These are phyloP conservation scores for Stenopsyche tienmushanensis DNA, from an alignment of 1,140 invertebrate species.

Conservation along the genomic window DNA sequence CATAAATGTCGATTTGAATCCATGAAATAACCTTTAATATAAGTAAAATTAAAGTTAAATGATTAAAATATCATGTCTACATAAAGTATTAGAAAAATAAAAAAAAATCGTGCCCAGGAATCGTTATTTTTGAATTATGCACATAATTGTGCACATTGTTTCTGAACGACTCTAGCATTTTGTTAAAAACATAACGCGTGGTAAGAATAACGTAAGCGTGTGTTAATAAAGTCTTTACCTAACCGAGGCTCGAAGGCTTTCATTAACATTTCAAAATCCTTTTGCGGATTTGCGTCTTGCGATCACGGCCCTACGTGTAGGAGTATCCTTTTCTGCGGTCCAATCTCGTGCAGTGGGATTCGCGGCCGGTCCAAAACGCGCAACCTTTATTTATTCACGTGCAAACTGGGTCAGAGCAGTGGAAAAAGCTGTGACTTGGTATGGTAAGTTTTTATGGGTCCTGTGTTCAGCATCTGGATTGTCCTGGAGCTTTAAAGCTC, in stretches of 20 bases:
- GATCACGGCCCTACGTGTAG: background rate
- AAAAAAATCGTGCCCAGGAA: no score
- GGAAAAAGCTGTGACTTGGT: background rate
- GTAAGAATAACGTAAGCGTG: background rate
- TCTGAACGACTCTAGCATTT: no score
- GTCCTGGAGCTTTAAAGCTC: conserved; percentile 33
- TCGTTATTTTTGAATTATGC: no score
- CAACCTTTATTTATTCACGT: conserved; percentile 36
- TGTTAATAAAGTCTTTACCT: conserved; percentile 34
- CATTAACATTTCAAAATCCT: conserved; percentile 34
- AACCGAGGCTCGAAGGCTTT: conserved; percentile 10
- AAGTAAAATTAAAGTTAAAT: no score
- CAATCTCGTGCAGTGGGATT: conserved; percentile 16
- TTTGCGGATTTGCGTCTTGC: conserved; percentile 32
- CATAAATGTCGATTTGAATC: no score
- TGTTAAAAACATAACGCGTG: no score
- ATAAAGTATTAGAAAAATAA: no score
- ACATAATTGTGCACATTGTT: no score
- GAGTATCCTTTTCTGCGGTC: background rate
- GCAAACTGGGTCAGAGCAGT: conserved; percentile 19
- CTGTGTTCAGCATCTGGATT: conserved; percentile 30
- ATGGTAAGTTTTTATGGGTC: conserved; percentile 30
- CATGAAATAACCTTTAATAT: no score
- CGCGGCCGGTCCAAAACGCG: background rate
- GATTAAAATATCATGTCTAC: no score